These are phyloP conservation scores for Tychaedon coryphoeus DNA, from an alignment of 2,113 vertebrate species.

Conservation along the genomic window DNA sequence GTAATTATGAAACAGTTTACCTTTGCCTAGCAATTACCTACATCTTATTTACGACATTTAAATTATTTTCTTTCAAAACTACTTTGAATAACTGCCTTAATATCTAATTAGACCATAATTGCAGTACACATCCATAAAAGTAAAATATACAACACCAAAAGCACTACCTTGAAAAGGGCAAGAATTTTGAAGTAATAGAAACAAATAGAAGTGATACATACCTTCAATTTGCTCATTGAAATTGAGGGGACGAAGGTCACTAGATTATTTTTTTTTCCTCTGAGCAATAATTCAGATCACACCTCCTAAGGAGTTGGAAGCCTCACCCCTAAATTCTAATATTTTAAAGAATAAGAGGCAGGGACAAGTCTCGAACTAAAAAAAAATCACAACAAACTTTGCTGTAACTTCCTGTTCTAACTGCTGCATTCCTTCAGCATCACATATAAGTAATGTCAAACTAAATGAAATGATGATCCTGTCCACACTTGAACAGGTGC, in stretches of 20 bases:
- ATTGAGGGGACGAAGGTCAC: slow-evolving; percentile 38
- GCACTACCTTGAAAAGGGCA: slow-evolving; percentile 16
- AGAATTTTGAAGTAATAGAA: slow-evolving; percentile 47
- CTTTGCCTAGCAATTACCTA: background rate
- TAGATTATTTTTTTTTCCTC: background rate
- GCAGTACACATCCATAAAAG: slow-evolving; percentile 4
- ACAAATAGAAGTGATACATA: slow-evolving; percentile 42
- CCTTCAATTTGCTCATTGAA: slow-evolving; percentile 53
- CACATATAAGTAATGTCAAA: background rate
- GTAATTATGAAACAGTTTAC: background rate
- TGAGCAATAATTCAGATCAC: background rate
- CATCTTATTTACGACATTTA: background rate
- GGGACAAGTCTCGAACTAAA: background rate
- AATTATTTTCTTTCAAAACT: background rate
- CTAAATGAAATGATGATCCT: background rate
- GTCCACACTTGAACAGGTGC: background rate
- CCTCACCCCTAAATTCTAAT: background rate
- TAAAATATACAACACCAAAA: slow-evolving; percentile 17
- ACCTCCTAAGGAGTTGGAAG: background rate
- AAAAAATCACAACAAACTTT: background rate
- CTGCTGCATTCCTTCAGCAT: background rate
- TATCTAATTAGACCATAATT: slow-evolving; percentile 48
- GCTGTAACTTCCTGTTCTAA: background rate
- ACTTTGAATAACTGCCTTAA: slow-evolving; percentile 22
- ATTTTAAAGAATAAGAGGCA: background rate